Conservation (phyloP, 2,888 invertebrate species). For the Amblyjoppa proteus region DNA sequence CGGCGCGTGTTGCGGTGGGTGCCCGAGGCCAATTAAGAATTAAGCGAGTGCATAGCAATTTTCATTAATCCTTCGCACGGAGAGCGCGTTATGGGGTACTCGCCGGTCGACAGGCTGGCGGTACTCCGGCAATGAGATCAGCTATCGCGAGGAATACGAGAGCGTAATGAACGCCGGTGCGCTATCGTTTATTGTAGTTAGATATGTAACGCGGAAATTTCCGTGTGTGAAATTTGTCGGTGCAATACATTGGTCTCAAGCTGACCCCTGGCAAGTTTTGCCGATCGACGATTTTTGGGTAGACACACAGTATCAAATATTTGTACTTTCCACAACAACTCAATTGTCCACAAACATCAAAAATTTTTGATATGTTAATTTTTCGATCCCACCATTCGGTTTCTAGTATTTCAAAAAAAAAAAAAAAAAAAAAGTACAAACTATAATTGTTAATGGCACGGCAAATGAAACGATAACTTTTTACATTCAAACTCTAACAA, state of each 20-base stretch:
- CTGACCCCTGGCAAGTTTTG: neutral
- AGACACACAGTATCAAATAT: too few species aligned
- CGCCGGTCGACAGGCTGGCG: conserved; percentile 13
- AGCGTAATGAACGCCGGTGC: conserved; percentile 3
- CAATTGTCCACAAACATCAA: too few species aligned
- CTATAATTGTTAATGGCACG: too few species aligned
- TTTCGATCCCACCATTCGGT: too few species aligned
- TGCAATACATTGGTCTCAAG: neutral
- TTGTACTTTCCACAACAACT: too few species aligned
- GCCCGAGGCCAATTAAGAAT: conserved; percentile 45
- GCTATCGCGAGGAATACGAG: conserved; percentile 26
- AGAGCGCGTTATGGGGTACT: conserved; percentile 17
- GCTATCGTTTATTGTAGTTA: conserved; percentile 23
- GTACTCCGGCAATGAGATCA: conserved; percentile 24
- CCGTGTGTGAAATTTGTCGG: neutral
- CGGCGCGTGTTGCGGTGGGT: conserved; percentile 23
- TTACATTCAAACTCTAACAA: too few species aligned
- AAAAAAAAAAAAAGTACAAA: too few species aligned
- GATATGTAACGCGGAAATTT: neutral
- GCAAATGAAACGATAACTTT: too few species aligned
- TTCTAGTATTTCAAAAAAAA: too few species aligned
- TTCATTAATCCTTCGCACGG: conserved; percentile 39
- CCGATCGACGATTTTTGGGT: too few species aligned
- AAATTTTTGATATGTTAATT: too few species aligned
- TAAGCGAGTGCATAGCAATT: conserved; percentile 54